Evolutionary conservation across 1,140 invertebrate genomes (phyloP).

Genomic region (Drosophila leontia): DNA sequence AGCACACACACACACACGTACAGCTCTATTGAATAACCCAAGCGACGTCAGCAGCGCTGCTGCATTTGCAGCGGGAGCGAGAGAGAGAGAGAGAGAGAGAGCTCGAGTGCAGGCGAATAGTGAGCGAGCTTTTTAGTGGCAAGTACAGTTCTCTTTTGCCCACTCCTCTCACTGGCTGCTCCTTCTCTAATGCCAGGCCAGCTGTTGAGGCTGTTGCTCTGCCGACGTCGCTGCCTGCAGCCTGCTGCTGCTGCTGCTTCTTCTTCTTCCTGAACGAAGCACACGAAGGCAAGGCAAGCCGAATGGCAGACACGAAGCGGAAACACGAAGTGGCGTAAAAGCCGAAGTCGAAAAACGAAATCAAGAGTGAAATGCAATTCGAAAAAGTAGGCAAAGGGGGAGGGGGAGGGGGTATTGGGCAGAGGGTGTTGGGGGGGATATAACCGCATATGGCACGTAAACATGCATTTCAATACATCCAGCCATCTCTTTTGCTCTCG

Average conservation of each 20-base stretch:
- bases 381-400: slow-evolving; percentile 4
- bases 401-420: neutral
- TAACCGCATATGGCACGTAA: slow-evolving; percentile 36
- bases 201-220: slow-evolving; percentile 21
- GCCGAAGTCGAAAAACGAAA: slow-evolving; percentile 66
- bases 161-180: slow-evolving; percentile 8
- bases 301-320: slow-evolving; percentile 37
- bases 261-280: slow-evolving; percentile 49
- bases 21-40: slow-evolving; percentile 71
- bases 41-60: slow-evolving; percentile 46
- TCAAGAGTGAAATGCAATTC: slow-evolving; percentile 78
- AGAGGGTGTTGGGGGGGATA: neutral
- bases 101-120: neutral
- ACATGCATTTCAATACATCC: slow-evolving; percentile 43
- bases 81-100: slow-evolving; percentile 15
- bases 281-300: slow-evolving; percentile 9
- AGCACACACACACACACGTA: slow-evolving; percentile 44
- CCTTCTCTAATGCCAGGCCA: slow-evolving; percentile 34
- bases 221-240: slow-evolving; percentile 1
- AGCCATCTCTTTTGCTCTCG: slow-evolving; percentile 16
- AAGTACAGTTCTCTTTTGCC: slow-evolving; percentile 22
- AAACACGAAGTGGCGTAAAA: slow-evolving; percentile 8
- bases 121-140: slow-evolving; percentile 32
- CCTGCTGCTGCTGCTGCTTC: slow-evolving; percentile 20
- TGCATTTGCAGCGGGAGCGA: slow-evolving; percentile 19